Conservation (phyloP, 2,113 vertebrate genomes). For the Menura novaehollandiae region DNA sequence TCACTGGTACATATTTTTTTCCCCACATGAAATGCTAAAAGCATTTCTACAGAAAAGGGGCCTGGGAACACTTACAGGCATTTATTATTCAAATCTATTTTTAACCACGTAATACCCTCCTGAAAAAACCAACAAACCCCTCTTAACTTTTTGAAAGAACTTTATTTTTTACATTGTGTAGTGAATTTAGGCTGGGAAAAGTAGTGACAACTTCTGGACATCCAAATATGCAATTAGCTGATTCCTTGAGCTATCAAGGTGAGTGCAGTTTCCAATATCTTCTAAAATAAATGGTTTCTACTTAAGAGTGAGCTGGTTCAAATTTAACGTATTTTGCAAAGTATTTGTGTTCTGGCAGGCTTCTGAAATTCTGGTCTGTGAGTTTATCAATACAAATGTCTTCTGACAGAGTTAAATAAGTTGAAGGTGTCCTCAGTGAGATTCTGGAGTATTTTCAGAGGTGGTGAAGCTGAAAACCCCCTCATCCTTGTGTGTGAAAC, state of each 20-base stretch:
- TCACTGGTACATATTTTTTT: neutral
- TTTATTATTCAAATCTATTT: constrained; percentile 35
- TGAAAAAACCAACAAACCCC: neutral
- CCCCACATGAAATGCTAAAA: neutral
- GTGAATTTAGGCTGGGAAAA: neutral
- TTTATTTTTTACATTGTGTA: neutral
- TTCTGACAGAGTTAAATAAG: neutral
- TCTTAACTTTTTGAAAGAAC: neutral
- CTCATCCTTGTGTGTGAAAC: neutral
- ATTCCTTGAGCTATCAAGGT: neutral
- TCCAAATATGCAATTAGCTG: neutral
- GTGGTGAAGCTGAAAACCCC: neutral
- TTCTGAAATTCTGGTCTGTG: neutral
- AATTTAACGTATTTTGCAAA: neutral
- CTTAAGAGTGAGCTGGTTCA: neutral
- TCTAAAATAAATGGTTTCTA: neutral
- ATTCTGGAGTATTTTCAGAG: neutral
- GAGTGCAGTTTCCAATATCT: neutral
- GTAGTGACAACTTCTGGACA: neutral
- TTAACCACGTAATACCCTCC: constrained; percentile 26
- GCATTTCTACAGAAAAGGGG: neutral
- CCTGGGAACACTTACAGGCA: constrained; percentile 14
- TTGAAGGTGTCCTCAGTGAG: neutral
- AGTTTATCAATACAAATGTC: neutral
- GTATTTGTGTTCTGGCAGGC: neutral